Conservation (phyloP, 2,888 invertebrate species). For the Itoplectis maculator region DNA sequence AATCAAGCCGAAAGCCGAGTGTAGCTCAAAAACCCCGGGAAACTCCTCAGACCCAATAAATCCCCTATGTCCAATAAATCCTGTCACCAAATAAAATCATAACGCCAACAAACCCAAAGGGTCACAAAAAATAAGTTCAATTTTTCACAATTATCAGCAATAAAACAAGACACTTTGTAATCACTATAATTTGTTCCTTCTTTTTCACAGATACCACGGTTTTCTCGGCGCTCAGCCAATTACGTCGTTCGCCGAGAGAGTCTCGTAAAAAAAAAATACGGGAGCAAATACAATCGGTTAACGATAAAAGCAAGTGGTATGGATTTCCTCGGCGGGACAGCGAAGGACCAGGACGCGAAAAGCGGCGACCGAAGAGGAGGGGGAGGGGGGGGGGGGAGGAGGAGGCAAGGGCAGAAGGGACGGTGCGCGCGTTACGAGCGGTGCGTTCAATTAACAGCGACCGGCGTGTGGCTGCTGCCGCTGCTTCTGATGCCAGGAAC, state of each 20-base stretch:
- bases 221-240: constrained; percentile 1
- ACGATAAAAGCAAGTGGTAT: constrained; percentile 84
- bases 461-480: constrained; percentile 75
- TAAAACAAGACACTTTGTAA: neutral
- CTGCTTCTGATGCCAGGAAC: constrained; percentile 51
- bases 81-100: neutral
- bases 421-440: constrained; percentile 80
- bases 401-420: constrained; percentile 53
- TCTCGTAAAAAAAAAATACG: constrained; percentile 33
- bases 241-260: neutral
- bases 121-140: neutral
- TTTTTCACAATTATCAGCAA: neutral
- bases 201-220: neutral
- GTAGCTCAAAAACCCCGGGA: neutral
- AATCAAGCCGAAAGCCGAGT: constrained; percentile 2
- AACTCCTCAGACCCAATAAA: neutral
- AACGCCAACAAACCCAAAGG: neutral
- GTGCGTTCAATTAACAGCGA: constrained; percentile 84
- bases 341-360: constrained; percentile 35
- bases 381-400: constrained; percentile 44
- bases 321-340: constrained; percentile 76
- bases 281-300: constrained; percentile 47
- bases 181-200: neutral
- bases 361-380: constrained; percentile 46
- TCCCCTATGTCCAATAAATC: neutral